These are phyloP conservation scores for Drosophila tsacasi DNA, from an alignment of 1,140 invertebrate genomes.

Conservation along the genomic window DNA sequence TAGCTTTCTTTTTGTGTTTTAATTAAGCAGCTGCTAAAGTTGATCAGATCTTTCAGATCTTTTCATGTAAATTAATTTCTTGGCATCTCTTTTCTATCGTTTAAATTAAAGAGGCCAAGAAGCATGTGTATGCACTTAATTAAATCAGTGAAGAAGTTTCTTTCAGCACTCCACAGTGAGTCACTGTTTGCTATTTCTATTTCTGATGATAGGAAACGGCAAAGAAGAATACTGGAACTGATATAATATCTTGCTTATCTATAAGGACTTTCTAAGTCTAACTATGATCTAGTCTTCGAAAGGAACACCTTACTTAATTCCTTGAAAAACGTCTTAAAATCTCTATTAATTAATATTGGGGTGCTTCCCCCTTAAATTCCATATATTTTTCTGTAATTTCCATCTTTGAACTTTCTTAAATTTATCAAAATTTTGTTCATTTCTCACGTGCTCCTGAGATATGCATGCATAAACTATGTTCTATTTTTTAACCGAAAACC, in stretches of 20 bases:
- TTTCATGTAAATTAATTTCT: background rate
- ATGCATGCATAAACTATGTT: conserved; percentile 90
- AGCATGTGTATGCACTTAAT: conserved; percentile 3
- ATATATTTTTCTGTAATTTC: background rate
- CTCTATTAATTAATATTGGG: too few relatives aligned
- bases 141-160: conserved; percentile 17
- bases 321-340: too few relatives aligned
- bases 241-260: too few relatives aligned
- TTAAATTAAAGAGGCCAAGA: conserved; percentile 1
- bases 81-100: background rate
- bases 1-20: conserved; percentile 1
- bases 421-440: background rate
- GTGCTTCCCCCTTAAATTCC: background rate
- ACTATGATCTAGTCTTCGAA: too few relatives aligned
- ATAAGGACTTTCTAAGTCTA: too few relatives aligned
- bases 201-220: background rate
- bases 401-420: background rate
- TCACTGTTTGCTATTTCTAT: conserved; percentile 6
- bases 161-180: background rate
- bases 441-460: conserved; percentile 99
- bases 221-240: background rate
- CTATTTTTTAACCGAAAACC: too few relatives aligned
- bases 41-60: background rate
- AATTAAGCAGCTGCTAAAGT: conserved; percentile 1
- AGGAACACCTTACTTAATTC: too few relatives aligned